Conservation (phyloP, 2,113 vertebrate genomes). For the Hemichromis elongatus region DNA sequence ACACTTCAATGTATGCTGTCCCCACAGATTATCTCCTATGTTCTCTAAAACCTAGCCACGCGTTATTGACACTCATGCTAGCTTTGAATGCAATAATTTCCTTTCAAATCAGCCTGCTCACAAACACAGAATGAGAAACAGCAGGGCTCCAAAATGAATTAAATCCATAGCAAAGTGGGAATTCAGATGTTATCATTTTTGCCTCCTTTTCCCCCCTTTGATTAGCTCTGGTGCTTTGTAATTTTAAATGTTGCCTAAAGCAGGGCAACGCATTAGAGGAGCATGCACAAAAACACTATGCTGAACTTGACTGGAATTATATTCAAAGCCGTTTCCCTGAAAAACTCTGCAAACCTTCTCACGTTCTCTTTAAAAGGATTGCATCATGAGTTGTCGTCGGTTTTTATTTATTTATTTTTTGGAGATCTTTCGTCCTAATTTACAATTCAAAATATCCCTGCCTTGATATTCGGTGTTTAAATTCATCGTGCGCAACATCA, state of each 20-base stretch:
- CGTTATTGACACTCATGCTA: neutral
- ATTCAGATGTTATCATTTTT: neutral
- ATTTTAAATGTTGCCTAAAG: conserved; percentile 13
- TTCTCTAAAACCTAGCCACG: neutral
- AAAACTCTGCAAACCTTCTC: neutral
- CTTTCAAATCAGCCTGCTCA: neutral
- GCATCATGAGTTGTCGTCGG: neutral
- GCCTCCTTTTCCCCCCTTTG: neutral
- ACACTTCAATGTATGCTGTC: neutral
- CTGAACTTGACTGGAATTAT: neutral
- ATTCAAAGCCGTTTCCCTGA: neutral
- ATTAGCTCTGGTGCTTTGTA: conserved; percentile 7
- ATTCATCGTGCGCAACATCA: neutral
- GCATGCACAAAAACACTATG: neutral
- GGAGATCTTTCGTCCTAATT: neutral
- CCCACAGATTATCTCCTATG: neutral
- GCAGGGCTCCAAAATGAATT: neutral
- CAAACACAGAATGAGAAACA: neutral
- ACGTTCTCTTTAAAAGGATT: neutral
- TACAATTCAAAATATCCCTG: neutral
- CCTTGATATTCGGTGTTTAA: neutral
- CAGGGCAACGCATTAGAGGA: neutral
- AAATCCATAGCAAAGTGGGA: neutral
- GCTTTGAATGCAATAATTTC: neutral
- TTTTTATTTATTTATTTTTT: neutral